Base-by-base conservation (phyloP, 2,113 vertebrate genomes). In the Chiloscyllium plagiosum region DNA sequence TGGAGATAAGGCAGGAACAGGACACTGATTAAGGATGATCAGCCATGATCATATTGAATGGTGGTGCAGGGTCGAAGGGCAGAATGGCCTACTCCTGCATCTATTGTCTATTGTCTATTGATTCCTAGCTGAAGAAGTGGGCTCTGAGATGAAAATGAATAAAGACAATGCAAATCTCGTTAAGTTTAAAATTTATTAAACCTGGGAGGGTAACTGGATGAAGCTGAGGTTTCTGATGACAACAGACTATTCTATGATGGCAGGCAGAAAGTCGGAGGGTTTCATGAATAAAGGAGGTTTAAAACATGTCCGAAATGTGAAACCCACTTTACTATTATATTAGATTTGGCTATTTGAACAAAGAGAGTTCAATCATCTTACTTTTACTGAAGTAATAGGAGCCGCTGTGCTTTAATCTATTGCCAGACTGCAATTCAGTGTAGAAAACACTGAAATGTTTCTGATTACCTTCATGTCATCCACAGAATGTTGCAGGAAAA, bases 401-500 rank as follows among this genome's bases (percentile, higher is more conserved):
- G 61, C n/a, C n/a, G 0, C 5, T 93, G 89, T 19, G 65, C 87
- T 61, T 90, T 90, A 24, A 90, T 90, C 87, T 66, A 15, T 68
- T 68, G 61, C 22, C 89, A 37, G 17, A 68, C 52, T 1, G 50
- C 61, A 37, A 37, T 66, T 19, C 61, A 93, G 6, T 17, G 66
- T 37, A 66, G 61, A 93, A 66, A 19, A 93, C 10, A 47, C 15
- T 47, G 78, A 66, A 93, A 47, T 22, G n/a, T 93, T 93, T 66
- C 37, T 37, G n/a, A 42, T n/a, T 66, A 92, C 89, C 5, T 92
- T 66, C 61, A 92, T 66, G 87, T 13, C 29, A 66, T 68, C 61
- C 61, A 93, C 19, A 15, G 89, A 93, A 93, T 66, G 56, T 22
- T 61, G 66, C 61, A 66, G 89, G 89, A 93, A 92, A 93, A 93